These are phyloP conservation scores for Nematopogon swammerdamellus DNA, from an alignment of 2,888 invertebrate species.

Conservation along the genomic window DNA sequence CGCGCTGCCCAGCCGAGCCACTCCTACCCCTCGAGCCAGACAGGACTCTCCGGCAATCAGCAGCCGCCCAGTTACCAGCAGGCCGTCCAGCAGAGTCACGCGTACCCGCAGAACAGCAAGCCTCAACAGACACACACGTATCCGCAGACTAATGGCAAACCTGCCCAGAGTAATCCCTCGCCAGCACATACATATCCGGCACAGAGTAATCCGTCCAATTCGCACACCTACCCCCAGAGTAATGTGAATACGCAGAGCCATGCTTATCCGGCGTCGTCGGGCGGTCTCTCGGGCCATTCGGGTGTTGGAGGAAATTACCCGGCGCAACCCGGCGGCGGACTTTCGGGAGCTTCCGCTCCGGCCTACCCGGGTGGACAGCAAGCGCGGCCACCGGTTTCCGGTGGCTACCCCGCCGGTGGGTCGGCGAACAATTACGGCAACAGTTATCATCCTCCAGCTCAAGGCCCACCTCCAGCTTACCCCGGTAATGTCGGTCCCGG, in stretches of 20 bases:
- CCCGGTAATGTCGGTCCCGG: conserved; percentile 7
- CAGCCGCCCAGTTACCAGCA: conserved; percentile 28
- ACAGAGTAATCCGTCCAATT: conserved; percentile 12
- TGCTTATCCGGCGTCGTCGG: conserved; percentile 7
- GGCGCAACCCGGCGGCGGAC: conserved; percentile 16
- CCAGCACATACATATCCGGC: background rate
- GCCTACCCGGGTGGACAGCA: conserved; percentile 10
- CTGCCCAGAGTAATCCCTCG: conserved; percentile 3
- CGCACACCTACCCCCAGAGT: conserved; percentile 7
- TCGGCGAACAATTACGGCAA: conserved; percentile 1
- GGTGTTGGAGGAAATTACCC: conserved; percentile 3
- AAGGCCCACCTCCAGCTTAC: conserved; percentile 35
- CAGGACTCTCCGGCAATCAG: conserved; percentile 15
- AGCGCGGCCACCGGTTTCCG: conserved; percentile 23
- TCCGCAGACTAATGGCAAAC: conserved; percentile 6
- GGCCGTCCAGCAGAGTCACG: conserved; percentile 23
- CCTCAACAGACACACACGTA: conserved; percentile 1
- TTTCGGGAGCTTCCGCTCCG: conserved; percentile 27
- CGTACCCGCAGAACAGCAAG: conserved; percentile 12
- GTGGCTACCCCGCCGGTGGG: conserved; percentile 10
- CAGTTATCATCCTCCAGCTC: conserved; percentile 23
- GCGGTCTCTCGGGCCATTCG: conserved; percentile 4
- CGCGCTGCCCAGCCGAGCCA: conserved; percentile 11
- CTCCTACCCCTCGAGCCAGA: conserved; percentile 16
- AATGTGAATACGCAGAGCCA: conserved; percentile 4